Percentiles rank a stretch among this genome's conserved stretches.
Evolutionary conservation across 2,113 vertebrate genomes (phyloP).

Genomic region (Neogale vison): DNA sequence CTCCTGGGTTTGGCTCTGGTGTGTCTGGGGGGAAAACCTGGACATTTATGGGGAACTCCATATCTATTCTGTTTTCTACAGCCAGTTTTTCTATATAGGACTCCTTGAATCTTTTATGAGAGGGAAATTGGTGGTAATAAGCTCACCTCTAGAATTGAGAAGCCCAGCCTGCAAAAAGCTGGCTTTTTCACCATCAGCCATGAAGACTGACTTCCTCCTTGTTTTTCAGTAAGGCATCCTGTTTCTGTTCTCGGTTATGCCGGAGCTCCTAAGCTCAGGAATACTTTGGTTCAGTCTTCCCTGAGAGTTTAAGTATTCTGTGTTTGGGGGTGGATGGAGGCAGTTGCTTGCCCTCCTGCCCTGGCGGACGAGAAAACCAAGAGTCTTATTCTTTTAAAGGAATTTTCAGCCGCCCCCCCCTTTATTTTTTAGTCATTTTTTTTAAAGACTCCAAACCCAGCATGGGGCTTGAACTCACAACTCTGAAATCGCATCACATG

Average conservation of each 20-base stretch:
- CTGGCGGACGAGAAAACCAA: background rate
- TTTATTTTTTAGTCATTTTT: background rate
- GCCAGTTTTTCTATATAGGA: conserved; percentile 12
- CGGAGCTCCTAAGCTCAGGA: background rate
- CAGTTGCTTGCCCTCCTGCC: background rate
- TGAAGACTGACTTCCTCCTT: background rate
- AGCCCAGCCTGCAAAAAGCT: background rate
- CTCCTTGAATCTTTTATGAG: background rate
- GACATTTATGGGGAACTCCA: background rate
- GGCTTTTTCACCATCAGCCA: background rate
- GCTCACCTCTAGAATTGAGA: background rate
- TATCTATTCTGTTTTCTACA: background rate
- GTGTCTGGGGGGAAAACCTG: background rate
- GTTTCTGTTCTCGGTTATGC: conserved; percentile 19
- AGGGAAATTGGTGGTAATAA: background rate
- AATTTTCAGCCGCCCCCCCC: background rate
- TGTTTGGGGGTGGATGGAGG: background rate
- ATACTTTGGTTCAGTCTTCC: conserved; percentile 1
- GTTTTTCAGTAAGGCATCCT: conserved; percentile 22
- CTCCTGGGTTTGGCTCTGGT: background rate
- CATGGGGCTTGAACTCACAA: background rate
- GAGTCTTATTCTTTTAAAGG: conserved; percentile 6
- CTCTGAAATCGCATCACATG: background rate
- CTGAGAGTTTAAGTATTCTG: conserved; percentile 7
- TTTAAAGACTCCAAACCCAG: background rate